phyloP scores from a whole-genome alignment of 1,140 invertebrate species.

The Drosophila erecta region DNA sequence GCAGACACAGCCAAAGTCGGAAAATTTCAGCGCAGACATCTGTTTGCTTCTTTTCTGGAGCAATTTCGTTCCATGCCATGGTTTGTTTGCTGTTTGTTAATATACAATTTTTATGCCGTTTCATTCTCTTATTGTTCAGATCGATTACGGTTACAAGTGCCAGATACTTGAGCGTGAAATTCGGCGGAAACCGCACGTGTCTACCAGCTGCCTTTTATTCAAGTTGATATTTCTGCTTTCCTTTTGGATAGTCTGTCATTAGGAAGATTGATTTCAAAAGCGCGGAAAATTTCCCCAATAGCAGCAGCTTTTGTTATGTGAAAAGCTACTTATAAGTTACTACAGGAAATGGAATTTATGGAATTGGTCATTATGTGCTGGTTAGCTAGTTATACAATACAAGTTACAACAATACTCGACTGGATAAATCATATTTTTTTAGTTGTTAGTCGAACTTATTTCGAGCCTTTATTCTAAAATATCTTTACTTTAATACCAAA shows the following conservation, averaged over 20 bases:
- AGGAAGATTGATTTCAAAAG: constrained; percentile 81
- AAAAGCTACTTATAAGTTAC: neutral
- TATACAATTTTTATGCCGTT: constrained; percentile 53
- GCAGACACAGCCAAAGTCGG: constrained; percentile 17
- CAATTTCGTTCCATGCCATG: constrained; percentile 41
- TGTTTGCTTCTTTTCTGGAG: constrained; percentile 26
- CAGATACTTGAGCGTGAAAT: constrained; percentile 80
- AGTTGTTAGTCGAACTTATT: no score
- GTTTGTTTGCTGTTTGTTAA: constrained; percentile 53
- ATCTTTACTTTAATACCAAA: no score
- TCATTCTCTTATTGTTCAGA: constrained; percentile 71
- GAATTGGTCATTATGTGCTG: constrained; percentile 1
- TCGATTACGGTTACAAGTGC: constrained; percentile 77
- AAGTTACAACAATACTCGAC: no score
- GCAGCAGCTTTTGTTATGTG: constrained; percentile 53
- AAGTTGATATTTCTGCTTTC: constrained; percentile 11
- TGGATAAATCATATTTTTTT: no score
- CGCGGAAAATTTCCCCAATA: constrained; percentile 49
- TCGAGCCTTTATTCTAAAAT: no score
- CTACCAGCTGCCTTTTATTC: constrained; percentile 50
- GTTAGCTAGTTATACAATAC: neutral
- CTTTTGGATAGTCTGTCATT: constrained; percentile 65
- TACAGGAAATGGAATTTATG: constrained; percentile 4
- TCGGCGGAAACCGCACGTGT: constrained; percentile 66
- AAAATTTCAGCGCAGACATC: constrained; percentile 31